Base-by-base conservation (phyloP, 2,888 invertebrate genomes). In the Tenthredo mesomela region DNA sequence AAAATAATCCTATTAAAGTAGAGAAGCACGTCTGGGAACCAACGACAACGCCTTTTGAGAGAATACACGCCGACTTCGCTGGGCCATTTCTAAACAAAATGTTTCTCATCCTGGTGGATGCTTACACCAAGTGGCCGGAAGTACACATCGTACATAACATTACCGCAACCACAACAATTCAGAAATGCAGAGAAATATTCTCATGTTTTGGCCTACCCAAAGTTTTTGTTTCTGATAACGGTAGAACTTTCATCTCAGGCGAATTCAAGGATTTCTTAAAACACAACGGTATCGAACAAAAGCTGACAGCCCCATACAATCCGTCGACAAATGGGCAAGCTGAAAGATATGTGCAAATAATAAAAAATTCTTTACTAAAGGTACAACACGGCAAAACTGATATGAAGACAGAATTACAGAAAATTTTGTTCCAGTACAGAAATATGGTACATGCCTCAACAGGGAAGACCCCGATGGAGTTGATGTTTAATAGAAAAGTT, bases 401-500 rank as follows among this genome's bases (percentile, higher is more conserved):
- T 40, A 21, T 54, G 10, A 12, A 37, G 33, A 61, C 71, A 33
- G 10, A 33, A 21, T 82, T 75, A 12, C 82, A 84, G 29, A 65
- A 73, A 70, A 33, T 77, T 70, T 75, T 75, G 40, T 65, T 43
- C 9, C 73, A 47, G 29, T 84, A 61, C 47, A 47, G 67, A 61
- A 47, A 82, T 61, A 78, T 85, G 65, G 75, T 86, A 71, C 86
- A 88, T 67, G 47, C 82, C 3, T 86, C 86, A 12, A 88, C 89
- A 37, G 87, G 87, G n/a, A 82, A 84, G 77, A 78, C 87, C 25
- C 89, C 88, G 21, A 85, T 89, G 47, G 73, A 86, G 77, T 82
- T 89, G n/a, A 85, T 89, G 50, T 86, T 88, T 18, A 86, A 86
- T 6, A 84, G 88, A 37, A 78, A 87, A 29, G 75, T 88, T 43